Percentiles rank a stretch among this genome's conserved stretches.
Evolutionary conservation across 2,113 vertebrate genomes (phyloP).

Genomic region (Phalacrocorax pelagicus): DNA sequence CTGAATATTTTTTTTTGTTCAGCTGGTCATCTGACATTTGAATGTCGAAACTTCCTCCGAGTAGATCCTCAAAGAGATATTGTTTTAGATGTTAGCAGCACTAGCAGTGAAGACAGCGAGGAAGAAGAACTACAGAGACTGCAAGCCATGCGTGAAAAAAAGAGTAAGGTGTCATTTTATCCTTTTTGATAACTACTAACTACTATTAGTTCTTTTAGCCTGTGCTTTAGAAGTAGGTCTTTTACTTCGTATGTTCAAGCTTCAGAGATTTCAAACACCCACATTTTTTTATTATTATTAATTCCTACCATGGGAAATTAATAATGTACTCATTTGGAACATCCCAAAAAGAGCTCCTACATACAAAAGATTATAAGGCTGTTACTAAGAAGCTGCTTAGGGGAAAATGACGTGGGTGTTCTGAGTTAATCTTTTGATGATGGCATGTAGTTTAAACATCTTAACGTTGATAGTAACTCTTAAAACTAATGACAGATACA

Average conservation of each 20-base stretch:
- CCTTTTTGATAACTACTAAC: background rate
- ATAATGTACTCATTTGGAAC: background rate
- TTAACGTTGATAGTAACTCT: background rate
- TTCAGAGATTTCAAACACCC: background rate
- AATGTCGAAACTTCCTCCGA: conserved; percentile 96
- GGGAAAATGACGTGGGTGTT: background rate
- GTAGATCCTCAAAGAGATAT: conserved; percentile 98
- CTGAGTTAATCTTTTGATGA: background rate
- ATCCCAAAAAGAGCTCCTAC: background rate
- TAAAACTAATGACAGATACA: background rate
- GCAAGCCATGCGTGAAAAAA: conserved; percentile 78
- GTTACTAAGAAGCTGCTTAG: background rate
- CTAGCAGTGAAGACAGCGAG: conserved; percentile 93
- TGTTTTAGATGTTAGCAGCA: conserved; percentile 98
- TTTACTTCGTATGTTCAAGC: background rate
- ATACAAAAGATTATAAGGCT: background rate
- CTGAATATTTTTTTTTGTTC: conserved; percentile 33
- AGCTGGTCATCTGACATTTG: conserved; percentile 97
- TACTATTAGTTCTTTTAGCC: background rate
- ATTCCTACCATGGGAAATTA: background rate
- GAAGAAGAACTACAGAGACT: conserved; percentile 74
- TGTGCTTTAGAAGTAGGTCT: background rate
- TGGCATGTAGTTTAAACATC: background rate
- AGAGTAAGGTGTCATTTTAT: conserved; percentile 60
- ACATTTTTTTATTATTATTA: background rate